phyloP scores from a whole-genome alignment of 2,113 vertebrate species.

The Oceanites oceanicus region DNA sequence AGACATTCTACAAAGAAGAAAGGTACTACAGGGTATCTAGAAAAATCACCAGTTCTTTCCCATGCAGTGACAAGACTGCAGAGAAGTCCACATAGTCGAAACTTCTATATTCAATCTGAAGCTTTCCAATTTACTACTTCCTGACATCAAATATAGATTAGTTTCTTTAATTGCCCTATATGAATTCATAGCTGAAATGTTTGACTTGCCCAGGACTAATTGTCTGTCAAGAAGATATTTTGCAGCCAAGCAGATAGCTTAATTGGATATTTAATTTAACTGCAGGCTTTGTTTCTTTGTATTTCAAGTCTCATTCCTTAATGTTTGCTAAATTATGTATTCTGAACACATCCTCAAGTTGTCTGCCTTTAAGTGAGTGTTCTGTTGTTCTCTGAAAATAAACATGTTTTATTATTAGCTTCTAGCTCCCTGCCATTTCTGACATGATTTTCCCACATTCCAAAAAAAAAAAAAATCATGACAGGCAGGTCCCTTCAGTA shows the following conservation, averaged over 20 bases:
- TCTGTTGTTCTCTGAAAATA: conserved; percentile 1
- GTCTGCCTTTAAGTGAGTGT: neutral
- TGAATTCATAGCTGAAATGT: conserved; percentile 63
- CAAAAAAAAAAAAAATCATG: neutral
- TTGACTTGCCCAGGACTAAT: conserved; percentile 74
- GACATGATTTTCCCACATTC: neutral
- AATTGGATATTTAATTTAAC: conserved; percentile 77
- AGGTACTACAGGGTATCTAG: neutral
- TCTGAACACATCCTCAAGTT: conserved; percentile 15
- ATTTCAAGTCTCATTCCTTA: conserved; percentile 53
- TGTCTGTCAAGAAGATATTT: conserved; percentile 72
- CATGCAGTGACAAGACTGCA: neutral
- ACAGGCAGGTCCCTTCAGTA: neutral
- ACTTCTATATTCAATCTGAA: neutral
- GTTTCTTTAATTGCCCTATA: conserved; percentile 68
- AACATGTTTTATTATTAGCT: neutral
- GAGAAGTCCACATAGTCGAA: neutral
- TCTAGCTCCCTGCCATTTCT: neutral
- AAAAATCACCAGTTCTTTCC: neutral
- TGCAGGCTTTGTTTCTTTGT: conserved; percentile 53
- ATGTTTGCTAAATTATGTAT: conserved; percentile 35
- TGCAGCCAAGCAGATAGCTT: conserved; percentile 72
- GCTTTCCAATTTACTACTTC: conserved; percentile 32
- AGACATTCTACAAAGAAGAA: neutral
- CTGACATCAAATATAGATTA: conserved; percentile 60